These are phyloP conservation scores for Macrostomum cliftonense DNA, from an alignment of 2,888 invertebrate species.

Conservation along the genomic window DNA sequence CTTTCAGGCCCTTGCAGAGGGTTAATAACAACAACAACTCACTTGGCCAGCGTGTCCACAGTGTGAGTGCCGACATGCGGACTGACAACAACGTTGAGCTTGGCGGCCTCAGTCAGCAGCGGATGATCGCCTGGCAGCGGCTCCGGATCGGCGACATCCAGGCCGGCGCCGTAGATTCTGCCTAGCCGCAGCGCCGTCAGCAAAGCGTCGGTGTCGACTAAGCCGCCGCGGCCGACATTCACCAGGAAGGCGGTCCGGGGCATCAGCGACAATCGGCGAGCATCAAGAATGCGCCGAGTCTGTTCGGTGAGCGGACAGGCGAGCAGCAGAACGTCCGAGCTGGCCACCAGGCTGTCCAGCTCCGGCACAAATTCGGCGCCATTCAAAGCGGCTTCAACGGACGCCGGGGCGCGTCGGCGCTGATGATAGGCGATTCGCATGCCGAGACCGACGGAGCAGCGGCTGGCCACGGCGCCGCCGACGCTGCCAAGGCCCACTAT, in stretches of 20 bases:
- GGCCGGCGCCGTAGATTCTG: conserved; percentile 14
- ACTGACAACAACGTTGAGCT: conserved; percentile 13
- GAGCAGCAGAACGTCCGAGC: conserved; percentile 9
- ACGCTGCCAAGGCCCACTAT: conserved; percentile 7
- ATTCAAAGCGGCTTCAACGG: too few relatives aligned
- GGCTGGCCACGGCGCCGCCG: conserved; percentile 2
- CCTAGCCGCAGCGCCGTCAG: conserved; percentile 12
- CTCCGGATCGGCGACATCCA: conserved; percentile 18
- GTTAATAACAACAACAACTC: not conserved
- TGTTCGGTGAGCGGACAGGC: conserved; percentile 6
- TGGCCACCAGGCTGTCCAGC: conserved; percentile 10
- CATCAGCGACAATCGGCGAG: conserved; percentile 5
- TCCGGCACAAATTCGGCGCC: not conserved
- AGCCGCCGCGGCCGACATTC: conserved; percentile 8
- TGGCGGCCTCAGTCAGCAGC: conserved; percentile 7
- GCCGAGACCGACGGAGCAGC: conserved; percentile 4
- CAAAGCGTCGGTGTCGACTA: conserved; percentile 16
- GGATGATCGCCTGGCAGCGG: conserved; percentile 15
- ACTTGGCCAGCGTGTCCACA: conserved; percentile 2
- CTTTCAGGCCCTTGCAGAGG: too few relatives aligned
- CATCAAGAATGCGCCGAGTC: conserved; percentile 5
- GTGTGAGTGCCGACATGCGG: conserved; percentile 15
- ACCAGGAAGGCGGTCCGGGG: conserved; percentile 4
- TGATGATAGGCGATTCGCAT: conserved; percentile 8
- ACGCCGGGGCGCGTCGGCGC: not conserved